phyloP scores from a whole-genome alignment of 2,113 vertebrate species.

The Lucifuga dentata region DNA sequence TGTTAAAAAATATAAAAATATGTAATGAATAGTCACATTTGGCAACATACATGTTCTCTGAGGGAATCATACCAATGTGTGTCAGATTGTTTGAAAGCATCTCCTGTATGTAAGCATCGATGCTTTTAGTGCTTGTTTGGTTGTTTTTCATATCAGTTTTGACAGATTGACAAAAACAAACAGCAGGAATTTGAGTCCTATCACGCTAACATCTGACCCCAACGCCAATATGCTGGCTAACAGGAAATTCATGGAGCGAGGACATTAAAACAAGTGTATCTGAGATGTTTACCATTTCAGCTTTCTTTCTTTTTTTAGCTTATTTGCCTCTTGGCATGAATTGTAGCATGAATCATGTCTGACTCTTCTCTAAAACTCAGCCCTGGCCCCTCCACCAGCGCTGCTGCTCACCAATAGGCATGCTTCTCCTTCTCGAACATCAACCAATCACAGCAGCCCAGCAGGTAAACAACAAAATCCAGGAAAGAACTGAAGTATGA shows the following conservation, averaged over 20 bases:
- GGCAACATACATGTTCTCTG: no score
- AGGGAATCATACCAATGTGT: neutral
- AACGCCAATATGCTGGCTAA: neutral
- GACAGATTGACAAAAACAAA: neutral
- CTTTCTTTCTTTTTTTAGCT: constrained; percentile 1
- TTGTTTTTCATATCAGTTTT: constrained; percentile 6
- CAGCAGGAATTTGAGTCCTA: no score
- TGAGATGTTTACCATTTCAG: constrained; percentile 4
- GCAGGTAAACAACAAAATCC: constrained; percentile 54
- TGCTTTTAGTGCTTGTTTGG: neutral
- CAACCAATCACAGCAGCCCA: constrained; percentile 53
- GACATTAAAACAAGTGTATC: neutral
- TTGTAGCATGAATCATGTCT: constrained; percentile 39
- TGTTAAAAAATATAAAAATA: no score
- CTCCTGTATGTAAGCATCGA: neutral
- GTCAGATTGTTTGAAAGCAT: neutral
- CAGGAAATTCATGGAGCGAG: constrained; percentile 20
- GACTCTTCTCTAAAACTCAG: constrained; percentile 44
- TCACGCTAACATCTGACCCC: constrained; percentile 26
- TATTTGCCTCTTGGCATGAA: constrained; percentile 4
- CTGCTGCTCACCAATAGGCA: constrained; percentile 42
- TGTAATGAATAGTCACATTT: no score
- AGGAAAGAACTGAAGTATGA: no score
- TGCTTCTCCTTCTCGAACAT: constrained; percentile 56
- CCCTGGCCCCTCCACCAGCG: constrained; percentile 51